These are phyloP conservation scores for Ailuropoda melanoleuca DNA, from an alignment of 2,113 vertebrate species.

Conservation along the genomic window DNA sequence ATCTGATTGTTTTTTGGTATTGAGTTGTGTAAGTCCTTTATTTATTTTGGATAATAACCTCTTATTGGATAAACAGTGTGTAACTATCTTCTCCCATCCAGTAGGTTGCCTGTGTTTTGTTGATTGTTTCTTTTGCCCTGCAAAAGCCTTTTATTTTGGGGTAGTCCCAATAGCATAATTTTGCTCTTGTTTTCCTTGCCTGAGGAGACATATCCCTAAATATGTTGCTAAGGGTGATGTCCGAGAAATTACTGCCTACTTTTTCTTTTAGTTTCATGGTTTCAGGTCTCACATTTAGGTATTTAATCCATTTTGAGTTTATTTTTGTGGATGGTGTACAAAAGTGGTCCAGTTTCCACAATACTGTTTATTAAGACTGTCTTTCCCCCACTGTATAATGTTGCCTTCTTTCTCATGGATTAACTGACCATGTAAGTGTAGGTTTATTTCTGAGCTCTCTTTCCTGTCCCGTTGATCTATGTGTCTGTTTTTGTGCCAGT, in stretches of 20 bases:
- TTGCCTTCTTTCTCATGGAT: neutral
- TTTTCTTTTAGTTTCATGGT: neutral
- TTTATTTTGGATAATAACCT: neutral
- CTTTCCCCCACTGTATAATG: neutral
- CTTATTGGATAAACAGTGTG: neutral
- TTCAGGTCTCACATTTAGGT: neutral
- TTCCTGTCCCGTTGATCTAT: neutral
- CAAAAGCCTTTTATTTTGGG: neutral
- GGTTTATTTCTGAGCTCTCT: neutral
- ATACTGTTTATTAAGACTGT: neutral
- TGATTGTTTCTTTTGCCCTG: neutral
- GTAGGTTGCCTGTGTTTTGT: neutral
- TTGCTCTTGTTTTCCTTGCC: neutral
- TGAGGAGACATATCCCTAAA: neutral
- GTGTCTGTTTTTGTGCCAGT: neutral
- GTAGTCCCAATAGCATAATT: neutral
- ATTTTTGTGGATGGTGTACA: neutral
- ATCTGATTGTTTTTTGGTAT: neutral
- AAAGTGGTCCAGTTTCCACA: neutral
- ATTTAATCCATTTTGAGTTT: neutral
- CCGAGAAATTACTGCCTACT: neutral
- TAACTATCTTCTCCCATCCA: neutral
- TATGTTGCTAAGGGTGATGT: neutral
- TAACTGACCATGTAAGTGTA: neutral
- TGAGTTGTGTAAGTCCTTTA: neutral